A percentile compares a stretch with the other conserved stretches of the same genome.
phyloP scores from a whole-genome alignment of 1,140 invertebrate species.

The Drosophila tani region DNA sequence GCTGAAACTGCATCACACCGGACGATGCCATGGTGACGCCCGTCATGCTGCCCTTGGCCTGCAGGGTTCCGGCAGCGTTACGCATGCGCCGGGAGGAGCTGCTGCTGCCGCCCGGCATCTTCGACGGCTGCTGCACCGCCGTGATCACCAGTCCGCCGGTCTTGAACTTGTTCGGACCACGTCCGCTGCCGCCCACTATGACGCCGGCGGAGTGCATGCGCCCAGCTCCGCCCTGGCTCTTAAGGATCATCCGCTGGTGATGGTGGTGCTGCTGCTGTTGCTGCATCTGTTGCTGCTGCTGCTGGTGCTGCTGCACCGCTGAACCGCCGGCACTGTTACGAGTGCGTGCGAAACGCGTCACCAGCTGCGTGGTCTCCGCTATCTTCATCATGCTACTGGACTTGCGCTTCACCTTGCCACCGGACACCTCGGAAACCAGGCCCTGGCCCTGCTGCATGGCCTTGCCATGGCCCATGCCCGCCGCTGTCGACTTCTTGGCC shows the following conservation, averaged over 20 bases:
- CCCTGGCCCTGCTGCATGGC: conserved; percentile 15
- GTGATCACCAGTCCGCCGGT: conserved; percentile 87
- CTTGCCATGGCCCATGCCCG: conserved; percentile 6
- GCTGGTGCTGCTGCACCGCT: conserved; percentile 33
- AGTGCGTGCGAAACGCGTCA: conserved; percentile 60
- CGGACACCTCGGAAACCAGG: conserved; percentile 24
- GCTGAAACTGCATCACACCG: conserved; percentile 38
- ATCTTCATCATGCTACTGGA: conserved; percentile 70
- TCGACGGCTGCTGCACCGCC: conserved; percentile 80
- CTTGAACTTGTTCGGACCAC: conserved; percentile 85
- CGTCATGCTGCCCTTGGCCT: conserved; percentile 25
- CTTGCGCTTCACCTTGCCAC: conserved; percentile 61
- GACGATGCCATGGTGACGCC: conserved; percentile 10
- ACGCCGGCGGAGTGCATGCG: conserved; percentile 42
- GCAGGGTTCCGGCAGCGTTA: conserved; percentile 26
- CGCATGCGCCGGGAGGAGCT: conserved; percentile 53
- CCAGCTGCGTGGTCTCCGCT: conserved; percentile 73
- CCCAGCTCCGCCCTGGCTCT: conserved; percentile 23
- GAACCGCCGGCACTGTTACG: conserved; percentile 25
- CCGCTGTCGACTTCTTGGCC: conserved; percentile 12
- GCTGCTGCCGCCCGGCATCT: conserved; percentile 27
- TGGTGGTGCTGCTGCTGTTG: conserved; percentile 34
- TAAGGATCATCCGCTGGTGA: conserved; percentile 51
- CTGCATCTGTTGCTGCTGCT: conserved; percentile 35
- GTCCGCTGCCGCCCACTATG: conserved; percentile 7